Conservation (phyloP, 2,113 vertebrate species). For the Dicaeum eximium region DNA sequence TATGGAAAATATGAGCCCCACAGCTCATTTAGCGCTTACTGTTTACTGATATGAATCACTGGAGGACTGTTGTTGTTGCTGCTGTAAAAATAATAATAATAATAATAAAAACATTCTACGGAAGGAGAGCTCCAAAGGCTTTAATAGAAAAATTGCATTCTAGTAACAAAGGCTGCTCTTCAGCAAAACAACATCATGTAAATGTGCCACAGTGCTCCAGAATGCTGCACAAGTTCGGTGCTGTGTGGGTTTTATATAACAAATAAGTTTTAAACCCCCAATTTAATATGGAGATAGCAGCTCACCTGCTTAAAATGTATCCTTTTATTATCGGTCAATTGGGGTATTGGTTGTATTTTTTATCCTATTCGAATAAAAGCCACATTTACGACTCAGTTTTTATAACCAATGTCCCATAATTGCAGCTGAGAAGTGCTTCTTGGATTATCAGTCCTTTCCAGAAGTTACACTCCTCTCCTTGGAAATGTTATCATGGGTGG, state of each 20-base stretch:
- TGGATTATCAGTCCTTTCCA: conserved; percentile 14
- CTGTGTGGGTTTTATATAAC: background rate
- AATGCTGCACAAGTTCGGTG: background rate
- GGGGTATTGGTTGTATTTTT: background rate
- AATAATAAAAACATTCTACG: background rate
- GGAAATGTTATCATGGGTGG: background rate
- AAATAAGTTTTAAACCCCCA: background rate
- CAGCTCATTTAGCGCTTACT: conserved; percentile 16
- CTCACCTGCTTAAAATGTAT: background rate
- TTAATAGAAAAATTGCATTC: conserved; percentile 10
- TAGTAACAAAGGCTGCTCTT: background rate
- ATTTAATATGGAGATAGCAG: background rate
- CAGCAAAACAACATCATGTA: background rate
- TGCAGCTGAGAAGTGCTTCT: background rate
- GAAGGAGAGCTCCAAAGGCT: background rate
- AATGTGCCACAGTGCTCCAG: background rate
- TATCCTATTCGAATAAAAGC: background rate
- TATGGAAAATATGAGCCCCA: background rate
- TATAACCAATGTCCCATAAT: background rate
- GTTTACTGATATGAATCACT: conserved; percentile 36
- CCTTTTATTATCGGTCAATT: background rate
- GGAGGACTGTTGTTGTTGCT: background rate
- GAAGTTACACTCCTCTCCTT: background rate
- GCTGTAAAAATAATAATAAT: conserved; percentile 7
- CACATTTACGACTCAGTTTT: background rate